Evolutionary conservation across 2,797 vertebrate genomes (phyloP), one percentile per base, ranked within the genome.

Genomic region (Mormyrops attenuatus): DNA sequence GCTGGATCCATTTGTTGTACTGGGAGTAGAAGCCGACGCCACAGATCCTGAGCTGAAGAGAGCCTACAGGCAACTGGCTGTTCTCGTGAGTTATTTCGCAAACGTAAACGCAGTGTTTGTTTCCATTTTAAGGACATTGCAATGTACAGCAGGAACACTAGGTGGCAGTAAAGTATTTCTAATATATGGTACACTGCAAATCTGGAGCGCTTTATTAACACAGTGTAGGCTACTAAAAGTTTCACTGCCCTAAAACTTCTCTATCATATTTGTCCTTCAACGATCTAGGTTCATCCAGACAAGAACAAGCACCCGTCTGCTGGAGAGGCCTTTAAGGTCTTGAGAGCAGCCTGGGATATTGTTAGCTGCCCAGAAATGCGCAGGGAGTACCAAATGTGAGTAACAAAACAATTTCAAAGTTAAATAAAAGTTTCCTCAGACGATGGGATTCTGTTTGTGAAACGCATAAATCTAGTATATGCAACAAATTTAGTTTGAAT

Each of bases 231-330:
- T 84, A 26, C 8, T 26, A 82, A 82, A 2, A 41, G 38, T 60
- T 88, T 49, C 38, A 73, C 55, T 66, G 26, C 57, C 34, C 5
- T 57, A 57, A 47, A 55, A 38, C 1, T 5, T 60, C 30, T 60
- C 1, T 69, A 88, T 84, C 26, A 20, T 80, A 44, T 90, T 41
- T 91, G 5, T 34, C 41, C 22, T 84, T 52, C 88, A 92, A 55
- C 50, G 13, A 90, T 92, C 90, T 93, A 99, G 98, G 97, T 99
- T 90, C 98, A 99, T 94, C 98, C 98, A 53, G 98, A 99, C 93
- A 99, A 99, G 94, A 99, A 98, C 92, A 96, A 97, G 93, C 98
- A 99, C 92, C 98, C 98, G 0, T 94, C 95, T 53, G 97, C 98
- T 9, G 98, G 98, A 91, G 98, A 97, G 92, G 98, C 98, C 0